Evolutionary conservation across 2,888 invertebrate genomes (phyloP), one percentile per base, ranked within the genome.

Genomic region (Orthonevra nobilis): DNA sequence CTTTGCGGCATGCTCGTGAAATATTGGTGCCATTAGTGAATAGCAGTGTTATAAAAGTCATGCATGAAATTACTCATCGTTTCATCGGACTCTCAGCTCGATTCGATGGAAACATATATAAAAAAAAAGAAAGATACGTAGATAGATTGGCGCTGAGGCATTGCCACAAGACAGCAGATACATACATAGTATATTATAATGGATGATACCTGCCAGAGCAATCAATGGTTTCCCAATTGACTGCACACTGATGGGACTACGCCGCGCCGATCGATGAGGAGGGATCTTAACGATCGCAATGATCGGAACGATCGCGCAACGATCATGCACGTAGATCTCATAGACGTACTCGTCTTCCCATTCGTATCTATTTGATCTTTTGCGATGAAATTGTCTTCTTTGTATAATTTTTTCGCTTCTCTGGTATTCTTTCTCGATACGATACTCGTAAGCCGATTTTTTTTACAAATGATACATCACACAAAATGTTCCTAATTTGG

Each of bases 1-100:
- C 40, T 56, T 36, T 34, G 17, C 48, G 56, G 40, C 10, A 6
- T 40, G 30, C 34, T 46, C 60, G 14, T 61, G 10, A 38, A 40
- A 46, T 66, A 73, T 60, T 54, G 60, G 38, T 52, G 46, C 38
- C 38, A 54, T 70, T 63, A 54, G 54, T 28, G 48, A 63, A 61
- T 54, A 52, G 70, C 40, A 10, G 30, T 60, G 52, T 50, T 50
- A 64, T 75, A 70, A 75, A 75, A 70, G 46, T 48, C 50, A 38
- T 69, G 69, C 42, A 63, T 75, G 63, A 50, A 70, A 77, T 77
- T 70, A 70, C 58, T 77, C 75, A 70, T 60, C 58, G 30, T 38
- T 69, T 56, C 54, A 26, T 44, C 44, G 30, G 6, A n/a, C 17
- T 20, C 38, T 28, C 20, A 34, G 26, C 34, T 12, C 26, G 44